phyloP scores from a whole-genome alignment of 1,140 invertebrate genomes.

The Pteromalus puparum region DNA sequence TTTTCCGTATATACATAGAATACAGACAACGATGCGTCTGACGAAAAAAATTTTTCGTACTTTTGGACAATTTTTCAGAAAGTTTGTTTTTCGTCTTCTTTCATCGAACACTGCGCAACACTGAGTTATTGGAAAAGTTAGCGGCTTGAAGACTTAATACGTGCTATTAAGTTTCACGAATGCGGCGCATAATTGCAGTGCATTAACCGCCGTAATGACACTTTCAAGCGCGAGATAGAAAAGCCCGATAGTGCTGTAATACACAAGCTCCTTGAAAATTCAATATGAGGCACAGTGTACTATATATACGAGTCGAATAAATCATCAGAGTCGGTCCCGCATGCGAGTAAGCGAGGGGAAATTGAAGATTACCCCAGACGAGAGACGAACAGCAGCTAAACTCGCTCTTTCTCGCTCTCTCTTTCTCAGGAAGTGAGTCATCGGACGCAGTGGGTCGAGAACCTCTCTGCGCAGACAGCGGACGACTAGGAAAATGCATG shows the following conservation, averaged over 20 bases:
- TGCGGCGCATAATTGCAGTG: neutral
- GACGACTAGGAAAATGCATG: slow-evolving; percentile 24
- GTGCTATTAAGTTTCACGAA: neutral
- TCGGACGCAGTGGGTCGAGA: slow-evolving; percentile 18
- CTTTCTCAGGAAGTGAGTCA: neutral
- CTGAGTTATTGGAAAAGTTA: neutral
- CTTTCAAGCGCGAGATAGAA: neutral
- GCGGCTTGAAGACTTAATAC: neutral
- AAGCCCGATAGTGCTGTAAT: neutral
- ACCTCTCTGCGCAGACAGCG: neutral
- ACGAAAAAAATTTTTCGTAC: too few species aligned
- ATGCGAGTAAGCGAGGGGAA: too few species aligned
- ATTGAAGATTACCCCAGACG: too few species aligned
- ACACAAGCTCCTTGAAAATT: too few species aligned
- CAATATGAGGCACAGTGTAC: too few species aligned
- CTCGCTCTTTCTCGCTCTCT: too few species aligned
- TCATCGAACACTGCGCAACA: too few species aligned
- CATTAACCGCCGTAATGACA: neutral
- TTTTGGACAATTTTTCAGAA: too few species aligned
- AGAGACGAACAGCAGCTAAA: too few species aligned
- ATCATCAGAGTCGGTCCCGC: too few species aligned
- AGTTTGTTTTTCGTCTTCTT: neutral
- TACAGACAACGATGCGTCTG: too few species aligned
- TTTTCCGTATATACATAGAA: too few species aligned
- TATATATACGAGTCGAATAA: neutral